Conservation (phyloP, 2,113 vertebrate species). For the Acanthochromis polyacanthus region DNA sequence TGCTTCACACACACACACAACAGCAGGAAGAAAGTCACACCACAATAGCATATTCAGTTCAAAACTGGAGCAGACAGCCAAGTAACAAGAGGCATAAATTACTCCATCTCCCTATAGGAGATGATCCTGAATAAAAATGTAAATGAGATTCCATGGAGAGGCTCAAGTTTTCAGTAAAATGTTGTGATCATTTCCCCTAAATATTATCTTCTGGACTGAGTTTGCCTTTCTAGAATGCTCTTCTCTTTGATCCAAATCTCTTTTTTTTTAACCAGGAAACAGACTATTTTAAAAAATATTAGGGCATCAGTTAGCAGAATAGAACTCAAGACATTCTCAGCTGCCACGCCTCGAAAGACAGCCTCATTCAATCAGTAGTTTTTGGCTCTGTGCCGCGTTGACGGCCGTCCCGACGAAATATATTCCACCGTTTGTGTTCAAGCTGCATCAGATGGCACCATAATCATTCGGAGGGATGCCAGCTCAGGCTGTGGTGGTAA, state of each 20-base stretch:
- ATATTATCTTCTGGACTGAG: constrained; percentile 28
- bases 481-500: constrained; percentile 55
- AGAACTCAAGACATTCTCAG: constrained; percentile 23
- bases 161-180: constrained; percentile 45
- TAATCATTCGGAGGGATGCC: constrained; percentile 53
- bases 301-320: constrained; percentile 19
- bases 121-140: constrained; percentile 55
- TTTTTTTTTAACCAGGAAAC: constrained; percentile 17
- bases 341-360: constrained; percentile 39
- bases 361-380: constrained; percentile 41
- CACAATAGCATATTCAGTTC: constrained; percentile 59
- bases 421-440: constrained; percentile 30
- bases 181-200: constrained; percentile 23
- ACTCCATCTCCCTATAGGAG: constrained; percentile 60
- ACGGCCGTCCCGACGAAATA: constrained; percentile 12
- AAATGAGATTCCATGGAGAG: constrained; percentile 60
- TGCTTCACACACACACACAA: constrained; percentile 39
- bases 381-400: constrained; percentile 36
- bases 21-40: constrained; percentile 46
- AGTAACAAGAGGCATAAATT: constrained; percentile 74
- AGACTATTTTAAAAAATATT: not conserved
- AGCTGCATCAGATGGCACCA: constrained; percentile 55
- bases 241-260: constrained; percentile 29
- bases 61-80: constrained; percentile 71
- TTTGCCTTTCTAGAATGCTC: constrained; percentile 7